Evolutionary conservation across 2,113 vertebrate species (phyloP).

Genomic region (Phylloscopus whistleri): DNA sequence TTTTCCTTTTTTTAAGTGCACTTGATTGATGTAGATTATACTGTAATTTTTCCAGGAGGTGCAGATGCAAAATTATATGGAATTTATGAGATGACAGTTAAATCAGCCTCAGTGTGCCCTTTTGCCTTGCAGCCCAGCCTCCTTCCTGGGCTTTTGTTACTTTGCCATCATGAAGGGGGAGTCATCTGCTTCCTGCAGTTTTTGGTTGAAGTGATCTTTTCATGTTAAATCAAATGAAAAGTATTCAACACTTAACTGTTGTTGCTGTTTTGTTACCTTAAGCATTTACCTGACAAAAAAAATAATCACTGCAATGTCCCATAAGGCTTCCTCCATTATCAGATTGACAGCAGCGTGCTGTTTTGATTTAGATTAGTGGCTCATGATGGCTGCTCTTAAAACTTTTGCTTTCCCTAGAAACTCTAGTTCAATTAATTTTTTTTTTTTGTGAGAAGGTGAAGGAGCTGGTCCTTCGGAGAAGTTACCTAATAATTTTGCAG

Average conservation of each 20-base stretch:
- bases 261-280: not conserved
- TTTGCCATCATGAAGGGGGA: not conserved
- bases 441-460: not conserved
- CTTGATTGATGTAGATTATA: not conserved
- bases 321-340: not conserved
- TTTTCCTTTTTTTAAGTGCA: not conserved
- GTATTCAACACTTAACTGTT: not conserved
- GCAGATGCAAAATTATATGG: not conserved
- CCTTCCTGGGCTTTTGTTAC: not conserved
- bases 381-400: not conserved
- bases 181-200: not conserved
- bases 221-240: not conserved
- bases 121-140: not conserved
- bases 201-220: not conserved
- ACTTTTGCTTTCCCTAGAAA: not conserved
- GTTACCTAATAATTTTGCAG: not conserved
- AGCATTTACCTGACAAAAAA: not conserved
- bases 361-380: not conserved
- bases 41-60: not conserved
- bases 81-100: not conserved
- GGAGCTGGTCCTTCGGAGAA: not conserved
- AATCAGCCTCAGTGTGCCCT: not conserved
- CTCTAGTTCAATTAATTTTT: not conserved
- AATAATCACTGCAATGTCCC: not conserved
- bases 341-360: not conserved